Conservation (phyloP, 2,888 invertebrate species). For the Coremacera marginata region DNA sequence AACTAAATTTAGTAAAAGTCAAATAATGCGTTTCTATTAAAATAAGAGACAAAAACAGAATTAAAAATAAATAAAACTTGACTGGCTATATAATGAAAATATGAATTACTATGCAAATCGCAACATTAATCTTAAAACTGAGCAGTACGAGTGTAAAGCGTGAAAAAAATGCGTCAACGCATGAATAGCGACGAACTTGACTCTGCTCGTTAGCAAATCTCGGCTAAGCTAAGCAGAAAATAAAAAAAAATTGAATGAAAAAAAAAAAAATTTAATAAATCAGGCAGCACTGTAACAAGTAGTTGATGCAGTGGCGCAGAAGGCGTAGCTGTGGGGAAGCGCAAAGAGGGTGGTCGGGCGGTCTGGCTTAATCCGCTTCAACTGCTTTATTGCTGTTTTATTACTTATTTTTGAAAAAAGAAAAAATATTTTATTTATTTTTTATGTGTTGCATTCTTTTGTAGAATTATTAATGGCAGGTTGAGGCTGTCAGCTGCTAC, state of each 20-base stretch:
- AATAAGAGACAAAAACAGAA: not conserved
- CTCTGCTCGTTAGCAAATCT: slow-evolving; percentile 27
- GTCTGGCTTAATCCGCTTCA: not conserved
- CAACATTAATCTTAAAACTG: slow-evolving; percentile 58
- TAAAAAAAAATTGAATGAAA: not conserved
- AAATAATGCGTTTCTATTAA: not conserved
- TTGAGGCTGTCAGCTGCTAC: slow-evolving; percentile 25
- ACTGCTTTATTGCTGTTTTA: slow-evolving; percentile 2
- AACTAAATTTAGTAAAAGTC: slow-evolving; percentile 11
- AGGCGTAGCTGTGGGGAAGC: not conserved
- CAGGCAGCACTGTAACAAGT: not conserved
- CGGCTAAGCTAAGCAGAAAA: not conserved
- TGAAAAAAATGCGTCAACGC: slow-evolving; percentile 54
- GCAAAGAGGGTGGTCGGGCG: not conserved
- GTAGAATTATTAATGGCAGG: slow-evolving; percentile 31
- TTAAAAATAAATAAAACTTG: not conserved
- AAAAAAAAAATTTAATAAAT: not conserved
- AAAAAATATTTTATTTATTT: too few relatives aligned
- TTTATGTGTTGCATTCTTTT: not conserved
- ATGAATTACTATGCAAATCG: slow-evolving; percentile 59
- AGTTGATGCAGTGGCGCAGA: not conserved
- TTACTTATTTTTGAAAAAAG: not conserved
- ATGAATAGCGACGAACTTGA: slow-evolving; percentile 35
- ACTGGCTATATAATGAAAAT: slow-evolving; percentile 19
- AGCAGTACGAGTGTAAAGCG: slow-evolving; percentile 50